These are phyloP conservation scores for Paedocypris sp. DNA, from an alignment of 2,113 vertebrate genomes.

Conservation along the genomic window DNA sequence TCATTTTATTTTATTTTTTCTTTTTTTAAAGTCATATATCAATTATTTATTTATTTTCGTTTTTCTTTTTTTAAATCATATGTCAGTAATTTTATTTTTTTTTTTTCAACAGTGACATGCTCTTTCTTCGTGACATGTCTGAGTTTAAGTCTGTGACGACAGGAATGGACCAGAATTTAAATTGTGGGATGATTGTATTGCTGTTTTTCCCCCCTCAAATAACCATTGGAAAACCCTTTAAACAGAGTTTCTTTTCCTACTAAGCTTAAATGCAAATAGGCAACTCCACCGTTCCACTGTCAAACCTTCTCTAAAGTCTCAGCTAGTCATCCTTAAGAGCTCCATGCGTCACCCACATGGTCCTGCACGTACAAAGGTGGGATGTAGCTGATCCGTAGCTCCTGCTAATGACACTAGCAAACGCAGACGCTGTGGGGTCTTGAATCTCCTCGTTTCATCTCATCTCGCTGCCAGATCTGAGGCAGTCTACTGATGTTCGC, in stretches of 20 bases:
- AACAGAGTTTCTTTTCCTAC: not conserved
- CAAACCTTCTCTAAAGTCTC: not conserved
- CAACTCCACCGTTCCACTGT: not conserved
- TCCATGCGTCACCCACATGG: not conserved
- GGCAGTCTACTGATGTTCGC: conserved; percentile 23
- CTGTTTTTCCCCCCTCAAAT: too few species aligned
- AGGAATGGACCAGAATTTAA: too few species aligned
- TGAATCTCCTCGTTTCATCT: conserved; percentile 29
- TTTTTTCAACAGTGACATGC: too few species aligned
- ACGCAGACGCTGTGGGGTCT: not conserved
- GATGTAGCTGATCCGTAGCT: not conserved
- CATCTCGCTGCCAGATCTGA: conserved; percentile 10
- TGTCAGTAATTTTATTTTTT: too few species aligned
- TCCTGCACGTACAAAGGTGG: not conserved
- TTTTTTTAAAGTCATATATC: too few species aligned
- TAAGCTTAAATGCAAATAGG: not conserved
- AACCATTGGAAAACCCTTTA: too few species aligned
- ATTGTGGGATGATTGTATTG: too few species aligned
- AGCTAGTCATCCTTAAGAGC: not conserved
- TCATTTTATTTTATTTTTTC: too few species aligned
- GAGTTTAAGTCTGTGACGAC: too few species aligned
- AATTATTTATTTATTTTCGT: too few species aligned
- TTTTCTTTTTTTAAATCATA: too few species aligned
- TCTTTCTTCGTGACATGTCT: too few species aligned
- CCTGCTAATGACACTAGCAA: conserved; percentile 19